These are phyloP conservation scores for Zelostemma sp. DNA, from an alignment of 1,140 invertebrate species.

Conservation along the genomic window DNA sequence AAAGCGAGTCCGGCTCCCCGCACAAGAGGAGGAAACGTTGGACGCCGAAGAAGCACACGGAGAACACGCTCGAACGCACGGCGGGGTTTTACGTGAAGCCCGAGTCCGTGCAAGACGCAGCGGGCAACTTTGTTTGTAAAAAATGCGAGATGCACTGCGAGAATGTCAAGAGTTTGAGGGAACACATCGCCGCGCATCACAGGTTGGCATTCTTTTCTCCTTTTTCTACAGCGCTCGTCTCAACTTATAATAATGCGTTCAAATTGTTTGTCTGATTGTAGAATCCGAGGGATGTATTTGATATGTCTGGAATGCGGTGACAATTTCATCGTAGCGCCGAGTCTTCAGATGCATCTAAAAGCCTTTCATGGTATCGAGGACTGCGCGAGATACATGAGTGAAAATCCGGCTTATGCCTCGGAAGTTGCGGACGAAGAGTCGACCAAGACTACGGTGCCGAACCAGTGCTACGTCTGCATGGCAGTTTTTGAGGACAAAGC, in stretches of 20 bases:
- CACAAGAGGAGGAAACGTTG: constrained; percentile 52
- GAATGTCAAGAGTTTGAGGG: constrained; percentile 65
- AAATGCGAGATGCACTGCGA: constrained; percentile 66
- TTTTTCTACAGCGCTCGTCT: too few species aligned
- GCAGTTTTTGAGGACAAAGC: constrained; percentile 72
- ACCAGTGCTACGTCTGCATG: constrained; percentile 77
- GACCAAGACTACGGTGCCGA: constrained; percentile 69
- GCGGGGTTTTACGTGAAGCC: constrained; percentile 56
- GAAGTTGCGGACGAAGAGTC: constrained; percentile 61
- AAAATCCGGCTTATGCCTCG: constrained; percentile 72
- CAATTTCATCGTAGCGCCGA: constrained; percentile 76
- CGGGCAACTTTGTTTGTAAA: constrained; percentile 70
- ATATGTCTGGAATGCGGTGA: constrained; percentile 78
- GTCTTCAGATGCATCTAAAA: constrained; percentile 75
- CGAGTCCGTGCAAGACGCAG: constrained; percentile 53
- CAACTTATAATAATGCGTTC: too few species aligned
- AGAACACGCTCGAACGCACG: constrained; percentile 6
- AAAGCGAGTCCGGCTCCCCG: constrained; percentile 22
- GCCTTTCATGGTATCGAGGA: constrained; percentile 74
- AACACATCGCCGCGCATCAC: constrained; percentile 72
- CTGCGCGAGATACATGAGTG: constrained; percentile 71
- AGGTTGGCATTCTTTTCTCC: constrained; percentile 54
- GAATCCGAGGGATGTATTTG: constrained; percentile 70
- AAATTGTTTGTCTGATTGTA: background rate
- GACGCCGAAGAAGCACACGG: constrained; percentile 54